Evolutionary conservation across 2,113 vertebrate genomes (phyloP).

Genomic region (Hemiscyllium ocellatum): DNA sequence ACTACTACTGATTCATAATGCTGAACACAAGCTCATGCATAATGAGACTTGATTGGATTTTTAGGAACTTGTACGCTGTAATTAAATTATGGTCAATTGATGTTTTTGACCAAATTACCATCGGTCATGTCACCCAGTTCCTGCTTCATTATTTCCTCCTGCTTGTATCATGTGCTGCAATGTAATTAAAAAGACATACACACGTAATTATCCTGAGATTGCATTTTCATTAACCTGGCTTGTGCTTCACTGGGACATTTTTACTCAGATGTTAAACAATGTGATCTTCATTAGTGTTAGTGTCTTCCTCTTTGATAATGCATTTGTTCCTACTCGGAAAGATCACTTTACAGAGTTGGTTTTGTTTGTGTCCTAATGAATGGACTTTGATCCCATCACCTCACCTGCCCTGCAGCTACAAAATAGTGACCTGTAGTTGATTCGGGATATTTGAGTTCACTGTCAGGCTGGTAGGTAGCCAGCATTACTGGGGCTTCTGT

Average conservation of each 20-base stretch:
- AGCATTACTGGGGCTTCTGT: neutral
- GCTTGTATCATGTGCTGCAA: neutral
- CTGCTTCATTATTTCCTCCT: neutral
- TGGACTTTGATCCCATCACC: neutral
- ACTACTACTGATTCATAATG: neutral
- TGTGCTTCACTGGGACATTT: neutral
- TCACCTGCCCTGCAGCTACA: neutral
- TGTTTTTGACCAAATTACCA: neutral
- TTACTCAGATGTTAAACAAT: neutral
- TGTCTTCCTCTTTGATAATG: neutral
- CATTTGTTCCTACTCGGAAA: neutral
- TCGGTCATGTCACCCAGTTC: too few species aligned
- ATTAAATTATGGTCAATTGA: neutral
- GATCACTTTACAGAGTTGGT: neutral
- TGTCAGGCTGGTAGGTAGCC: neutral
- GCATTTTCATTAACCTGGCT: neutral
- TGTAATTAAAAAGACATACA: neutral
- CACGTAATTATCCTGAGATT: neutral
- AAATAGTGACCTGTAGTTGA: neutral
- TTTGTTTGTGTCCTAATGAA: neutral
- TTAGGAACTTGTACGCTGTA: neutral
- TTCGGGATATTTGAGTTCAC: neutral
- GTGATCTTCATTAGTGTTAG: neutral
- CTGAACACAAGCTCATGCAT: neutral
- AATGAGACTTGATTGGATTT: neutral